These are phyloP conservation scores for Antrozous pallidus DNA, from an alignment of 2,797 vertebrate genomes.

Conservation along the genomic window DNA sequence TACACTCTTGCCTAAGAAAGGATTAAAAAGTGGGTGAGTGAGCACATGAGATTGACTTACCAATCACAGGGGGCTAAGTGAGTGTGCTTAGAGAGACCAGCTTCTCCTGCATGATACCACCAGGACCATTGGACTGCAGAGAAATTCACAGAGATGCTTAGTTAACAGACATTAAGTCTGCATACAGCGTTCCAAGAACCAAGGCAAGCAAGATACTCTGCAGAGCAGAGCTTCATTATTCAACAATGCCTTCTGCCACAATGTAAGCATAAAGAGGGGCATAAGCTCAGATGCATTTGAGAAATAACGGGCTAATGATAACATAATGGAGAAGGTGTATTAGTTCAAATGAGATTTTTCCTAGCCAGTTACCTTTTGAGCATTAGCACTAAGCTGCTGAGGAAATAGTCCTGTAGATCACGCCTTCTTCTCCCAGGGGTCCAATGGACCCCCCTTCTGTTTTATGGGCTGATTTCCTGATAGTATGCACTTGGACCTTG, in stretches of 20 bases:
- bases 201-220: not conserved
- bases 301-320: not conserved
- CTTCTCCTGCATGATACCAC: not conserved
- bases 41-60: fast-evolving
- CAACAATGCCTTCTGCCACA: not conserved
- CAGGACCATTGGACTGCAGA: not conserved
- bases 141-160: not conserved
- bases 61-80: fast-evolving
- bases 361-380: not conserved
- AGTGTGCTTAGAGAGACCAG: not conserved
- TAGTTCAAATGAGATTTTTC: not conserved
- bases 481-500: not conserved
- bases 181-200: not conserved
- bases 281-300: not conserved
- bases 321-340: not conserved
- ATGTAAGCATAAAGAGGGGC: not conserved
- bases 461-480: not conserved
- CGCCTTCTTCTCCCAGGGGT: fast-evolving
- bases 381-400: not conserved
- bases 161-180: not conserved
- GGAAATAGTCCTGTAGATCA: not conserved
- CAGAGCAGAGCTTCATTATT: not conserved
- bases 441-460: not conserved
- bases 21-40: not conserved
- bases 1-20: not conserved